Conservation (phyloP, 2,888 invertebrate species). For the Papilio demoleus region DNA sequence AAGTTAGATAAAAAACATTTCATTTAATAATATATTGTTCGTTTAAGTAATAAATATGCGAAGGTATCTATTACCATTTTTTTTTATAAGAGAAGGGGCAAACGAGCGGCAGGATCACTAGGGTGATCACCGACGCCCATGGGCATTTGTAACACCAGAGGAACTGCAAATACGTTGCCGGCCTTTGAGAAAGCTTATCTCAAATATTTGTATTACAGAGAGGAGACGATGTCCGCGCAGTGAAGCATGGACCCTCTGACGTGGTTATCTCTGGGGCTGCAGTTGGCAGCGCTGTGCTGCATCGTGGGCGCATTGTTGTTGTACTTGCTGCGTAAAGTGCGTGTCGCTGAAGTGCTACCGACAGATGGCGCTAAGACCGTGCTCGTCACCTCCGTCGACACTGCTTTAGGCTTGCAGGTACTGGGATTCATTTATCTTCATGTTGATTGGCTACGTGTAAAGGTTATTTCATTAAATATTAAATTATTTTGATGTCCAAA, state of each 20-base stretch:
- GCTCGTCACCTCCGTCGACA: slow-evolving; percentile 91
- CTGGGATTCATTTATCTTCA: background rate
- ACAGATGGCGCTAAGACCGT: slow-evolving; percentile 88
- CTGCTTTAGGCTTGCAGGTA: slow-evolving; percentile 90
- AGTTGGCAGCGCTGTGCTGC: slow-evolving; percentile 91
- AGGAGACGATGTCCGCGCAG: slow-evolving; percentile 61
- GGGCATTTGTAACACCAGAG: no score
- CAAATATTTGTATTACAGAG: slow-evolving; percentile 60
- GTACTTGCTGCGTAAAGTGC: slow-evolving; percentile 90
- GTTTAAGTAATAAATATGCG: no score
- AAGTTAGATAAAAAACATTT: no score
- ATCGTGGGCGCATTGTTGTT: slow-evolving; percentile 92
- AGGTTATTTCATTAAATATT: no score
- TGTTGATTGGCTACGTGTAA: background rate
- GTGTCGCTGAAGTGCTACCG: slow-evolving; percentile 81
- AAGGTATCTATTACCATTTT: no score
- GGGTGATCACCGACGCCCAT: no score
- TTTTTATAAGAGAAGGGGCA: no score
- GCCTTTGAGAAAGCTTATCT: background rate
- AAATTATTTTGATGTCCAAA: no score
- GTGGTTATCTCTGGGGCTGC: slow-evolving; percentile 90
- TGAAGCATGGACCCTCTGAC: slow-evolving; percentile 90
- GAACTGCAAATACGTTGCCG: no score
- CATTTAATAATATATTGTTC: no score
- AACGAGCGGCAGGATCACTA: no score